Evolutionary conservation across 2,888 invertebrate species (phyloP).

Genomic region (Trachelus stipa): DNA sequence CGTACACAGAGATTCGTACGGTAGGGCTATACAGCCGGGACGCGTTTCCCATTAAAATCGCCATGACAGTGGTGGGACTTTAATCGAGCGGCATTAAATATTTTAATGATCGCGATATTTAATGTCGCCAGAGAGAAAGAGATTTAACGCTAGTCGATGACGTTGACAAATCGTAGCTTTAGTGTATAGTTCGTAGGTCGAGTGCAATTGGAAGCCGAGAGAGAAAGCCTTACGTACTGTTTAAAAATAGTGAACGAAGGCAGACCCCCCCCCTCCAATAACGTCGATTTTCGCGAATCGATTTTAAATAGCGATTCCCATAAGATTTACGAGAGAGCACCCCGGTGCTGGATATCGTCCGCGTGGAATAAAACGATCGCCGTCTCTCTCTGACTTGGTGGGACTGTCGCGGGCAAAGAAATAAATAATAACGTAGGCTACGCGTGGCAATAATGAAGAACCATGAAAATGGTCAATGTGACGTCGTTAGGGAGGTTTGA

Average conservation of each 20-base stretch:
- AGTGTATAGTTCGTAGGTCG: background rate
- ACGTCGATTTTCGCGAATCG: background rate
- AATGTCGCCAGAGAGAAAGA: background rate
- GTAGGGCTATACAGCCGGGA: background rate
- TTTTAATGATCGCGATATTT: background rate
- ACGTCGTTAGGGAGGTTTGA: background rate
- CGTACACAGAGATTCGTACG: background rate
- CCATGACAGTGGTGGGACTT: background rate
- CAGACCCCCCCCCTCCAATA: background rate
- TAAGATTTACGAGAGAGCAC: background rate
- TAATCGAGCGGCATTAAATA: background rate
- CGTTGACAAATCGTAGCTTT: background rate
- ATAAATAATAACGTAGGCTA: background rate
- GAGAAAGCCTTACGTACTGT: background rate
- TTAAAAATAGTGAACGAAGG: background rate
- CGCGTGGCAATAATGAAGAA: background rate
- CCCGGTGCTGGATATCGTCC: background rate
- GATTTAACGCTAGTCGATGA: background rate
- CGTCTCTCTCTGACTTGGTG: background rate
- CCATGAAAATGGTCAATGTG: background rate
- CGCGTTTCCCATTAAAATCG: background rate
- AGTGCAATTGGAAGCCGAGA: background rate
- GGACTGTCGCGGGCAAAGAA: background rate
- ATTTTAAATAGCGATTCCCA: background rate
- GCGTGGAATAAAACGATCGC: background rate